phyloP scores from a whole-genome alignment of 2,113 vertebrate genomes.

The Oreotrochilus melanogaster region DNA sequence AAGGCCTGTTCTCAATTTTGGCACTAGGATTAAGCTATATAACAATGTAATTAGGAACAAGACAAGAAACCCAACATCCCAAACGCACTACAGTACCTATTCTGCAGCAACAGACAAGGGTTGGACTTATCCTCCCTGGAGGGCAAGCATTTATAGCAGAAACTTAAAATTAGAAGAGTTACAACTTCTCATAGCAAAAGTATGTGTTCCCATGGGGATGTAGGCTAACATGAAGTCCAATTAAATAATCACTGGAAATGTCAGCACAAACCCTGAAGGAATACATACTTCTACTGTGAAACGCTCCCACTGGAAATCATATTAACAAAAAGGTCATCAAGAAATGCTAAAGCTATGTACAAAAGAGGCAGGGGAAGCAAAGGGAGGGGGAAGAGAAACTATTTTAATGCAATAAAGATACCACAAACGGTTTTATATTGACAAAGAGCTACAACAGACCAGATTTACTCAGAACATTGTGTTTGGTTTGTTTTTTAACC shows the following conservation, averaged over 20 bases:
- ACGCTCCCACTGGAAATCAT: constrained; percentile 62
- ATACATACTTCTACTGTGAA: constrained; percentile 71
- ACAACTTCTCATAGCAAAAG: constrained; percentile 69
- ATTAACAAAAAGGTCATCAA: constrained; percentile 68
- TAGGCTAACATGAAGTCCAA: constrained; percentile 59
- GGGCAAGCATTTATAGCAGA: constrained; percentile 59
- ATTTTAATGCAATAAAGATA: constrained; percentile 31
- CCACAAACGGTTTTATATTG: constrained; percentile 17
- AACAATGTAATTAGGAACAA: not conserved
- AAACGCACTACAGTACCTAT: not conserved
- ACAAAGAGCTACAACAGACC: not conserved
- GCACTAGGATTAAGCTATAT: not conserved
- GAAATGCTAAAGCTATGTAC: constrained; percentile 29
- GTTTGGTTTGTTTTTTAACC: not conserved
- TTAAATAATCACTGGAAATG: constrained; percentile 78
- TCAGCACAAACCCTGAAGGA: constrained; percentile 56
- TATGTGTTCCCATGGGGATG: constrained; percentile 59
- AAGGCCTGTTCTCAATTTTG: not conserved
- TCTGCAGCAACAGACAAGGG: not conserved
- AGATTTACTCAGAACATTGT: not conserved
- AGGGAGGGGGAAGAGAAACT: constrained; percentile 24
- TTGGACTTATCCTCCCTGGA: not conserved
- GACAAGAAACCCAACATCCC: not conserved
- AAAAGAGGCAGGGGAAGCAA: not conserved
- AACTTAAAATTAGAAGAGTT: constrained; percentile 71